Percentiles rank a stretch among this genome's conserved stretches.
Conservation (phyloP, 2,797 vertebrate species). For the Cuculus canorus region DNA sequence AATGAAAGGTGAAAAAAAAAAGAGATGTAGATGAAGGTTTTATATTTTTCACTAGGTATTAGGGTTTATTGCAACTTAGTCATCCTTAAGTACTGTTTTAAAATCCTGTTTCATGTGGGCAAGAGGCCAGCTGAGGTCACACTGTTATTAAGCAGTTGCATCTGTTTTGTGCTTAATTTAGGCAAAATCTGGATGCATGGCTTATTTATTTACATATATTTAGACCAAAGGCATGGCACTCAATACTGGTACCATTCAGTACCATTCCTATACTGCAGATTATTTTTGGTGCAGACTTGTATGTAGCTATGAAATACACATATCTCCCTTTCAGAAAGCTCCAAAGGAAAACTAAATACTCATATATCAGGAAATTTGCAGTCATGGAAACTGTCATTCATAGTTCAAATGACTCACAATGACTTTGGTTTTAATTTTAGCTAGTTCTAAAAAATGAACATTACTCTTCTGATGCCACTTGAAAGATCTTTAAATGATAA, state of each 20-base stretch:
- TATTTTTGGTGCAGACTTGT: not conserved
- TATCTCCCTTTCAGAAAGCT: not conserved
- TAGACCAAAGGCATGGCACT: not conserved
- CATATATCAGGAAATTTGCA: not conserved
- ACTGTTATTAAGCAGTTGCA: not conserved
- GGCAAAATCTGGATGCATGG: not conserved
- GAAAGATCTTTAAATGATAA: not conserved
- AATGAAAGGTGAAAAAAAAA: not conserved
- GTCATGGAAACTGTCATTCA: not conserved
- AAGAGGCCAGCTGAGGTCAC: not conserved
- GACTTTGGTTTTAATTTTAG: slow-evolving; percentile 22
- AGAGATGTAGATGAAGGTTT: not conserved
- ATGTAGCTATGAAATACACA: not conserved
- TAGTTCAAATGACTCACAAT: not conserved
- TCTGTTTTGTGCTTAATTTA: not conserved
- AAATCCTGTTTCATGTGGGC: not conserved
- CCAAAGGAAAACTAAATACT: not conserved
- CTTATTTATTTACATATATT: not conserved
- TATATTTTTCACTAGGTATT: not conserved
- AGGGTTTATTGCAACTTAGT: not conserved
- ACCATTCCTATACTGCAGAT: not conserved
- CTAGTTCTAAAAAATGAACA: not conserved
- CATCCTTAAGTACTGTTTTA: not conserved
- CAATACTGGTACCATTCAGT: not conserved
- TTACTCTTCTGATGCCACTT: not conserved